These are phyloP conservation scores for Cloeon dipterum DNA, from an alignment of 2,888 invertebrate species.

Conservation along the genomic window DNA sequence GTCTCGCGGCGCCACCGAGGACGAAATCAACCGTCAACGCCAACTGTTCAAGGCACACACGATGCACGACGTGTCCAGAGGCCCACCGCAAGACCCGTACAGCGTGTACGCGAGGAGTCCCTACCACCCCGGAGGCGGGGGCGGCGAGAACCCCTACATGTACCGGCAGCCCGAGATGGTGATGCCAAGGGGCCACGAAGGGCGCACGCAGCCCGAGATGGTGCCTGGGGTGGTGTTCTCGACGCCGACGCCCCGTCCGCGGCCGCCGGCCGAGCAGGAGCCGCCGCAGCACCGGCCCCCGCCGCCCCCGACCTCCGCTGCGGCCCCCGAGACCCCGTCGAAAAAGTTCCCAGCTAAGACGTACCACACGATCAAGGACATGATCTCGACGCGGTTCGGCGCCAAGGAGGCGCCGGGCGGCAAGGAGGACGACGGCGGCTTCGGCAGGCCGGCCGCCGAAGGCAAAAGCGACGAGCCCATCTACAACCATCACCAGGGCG, in stretches of 20 bases:
- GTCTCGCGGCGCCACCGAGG: not conserved
- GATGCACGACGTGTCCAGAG: conserved; percentile 11
- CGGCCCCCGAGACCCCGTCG: conserved; percentile 29
- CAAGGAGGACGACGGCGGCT: conserved; percentile 10
- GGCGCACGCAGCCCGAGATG: not conserved
- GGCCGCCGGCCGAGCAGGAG: not conserved
- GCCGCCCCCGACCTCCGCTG: conserved; percentile 15
- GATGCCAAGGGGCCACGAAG: conserved; percentile 21
- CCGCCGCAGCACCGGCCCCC: conserved; percentile 18
- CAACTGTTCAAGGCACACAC: conserved; percentile 11
- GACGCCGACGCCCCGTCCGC: not conserved
- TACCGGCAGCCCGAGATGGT: conserved; percentile 16
- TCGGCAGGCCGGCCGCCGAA: not conserved
- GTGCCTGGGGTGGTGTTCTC: not conserved
- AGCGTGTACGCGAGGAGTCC: conserved; percentile 20
- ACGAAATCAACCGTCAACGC: not conserved
- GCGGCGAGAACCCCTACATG: conserved; percentile 11
- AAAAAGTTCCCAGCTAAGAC: conserved; percentile 46
- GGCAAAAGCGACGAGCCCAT: conserved; percentile 1
- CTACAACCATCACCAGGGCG: too few species aligned
- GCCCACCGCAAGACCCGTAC: conserved; percentile 14
- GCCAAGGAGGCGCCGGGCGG: conserved; percentile 28
- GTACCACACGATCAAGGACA: conserved; percentile 60
- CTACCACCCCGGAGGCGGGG: conserved; percentile 11
- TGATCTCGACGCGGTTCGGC: conserved; percentile 59